Base-by-base conservation (phyloP, 2,113 vertebrate genomes). In the Peromyscus polionotus region DNA sequence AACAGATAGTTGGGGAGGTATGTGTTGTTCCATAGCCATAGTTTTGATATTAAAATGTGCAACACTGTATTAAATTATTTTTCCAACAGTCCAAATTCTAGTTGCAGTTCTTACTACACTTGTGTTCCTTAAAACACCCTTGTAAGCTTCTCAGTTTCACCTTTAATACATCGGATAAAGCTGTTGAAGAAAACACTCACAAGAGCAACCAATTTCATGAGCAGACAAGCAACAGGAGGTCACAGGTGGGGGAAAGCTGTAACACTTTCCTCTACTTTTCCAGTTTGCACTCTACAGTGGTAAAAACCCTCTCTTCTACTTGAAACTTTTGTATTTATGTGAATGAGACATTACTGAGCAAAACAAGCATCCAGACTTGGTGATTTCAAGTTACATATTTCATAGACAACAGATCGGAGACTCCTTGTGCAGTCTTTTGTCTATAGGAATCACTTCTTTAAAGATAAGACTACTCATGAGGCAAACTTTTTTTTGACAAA, bases 321-420 rank as follows among this genome's bases (percentile, higher is more conserved):
- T 7, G 36, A 51, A 17, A 12, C 31, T 45, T n/a, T 13, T 28
- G 20, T 24, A 0, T 12, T 10, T 26, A 28, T 73, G 7, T 24
- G 54, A 75, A 61, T 9, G 20, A 63, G n/a, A 5, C 26, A 77
- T 45, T 39, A 14, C 22, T 51, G 42, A 79, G 7, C 5, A 57
- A 73, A 45, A 16, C 7, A 19, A 36, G 11, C 2, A 0, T 7
- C 24, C 24, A 3, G 0, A 22, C 12, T 63, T 4, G 48, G 48
- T 39, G 36, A 73, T n/a, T 1, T 0, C 42, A 63, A 0, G 14
- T 68, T 36, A 48, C 1, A 4, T 51, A 17, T 83, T 70, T 92
- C 45, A 42, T n/a, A 57, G 39, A 42, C 39, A 87, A 6, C 59
- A 77, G 17, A 20, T 3, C 28, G 54, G 31, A 8, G 3, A 24